Percentiles rank a stretch among this genome's conserved stretches.
phyloP scores from a whole-genome alignment of 2,797 vertebrate genomes.

The Podarcis lilfordi region DNA sequence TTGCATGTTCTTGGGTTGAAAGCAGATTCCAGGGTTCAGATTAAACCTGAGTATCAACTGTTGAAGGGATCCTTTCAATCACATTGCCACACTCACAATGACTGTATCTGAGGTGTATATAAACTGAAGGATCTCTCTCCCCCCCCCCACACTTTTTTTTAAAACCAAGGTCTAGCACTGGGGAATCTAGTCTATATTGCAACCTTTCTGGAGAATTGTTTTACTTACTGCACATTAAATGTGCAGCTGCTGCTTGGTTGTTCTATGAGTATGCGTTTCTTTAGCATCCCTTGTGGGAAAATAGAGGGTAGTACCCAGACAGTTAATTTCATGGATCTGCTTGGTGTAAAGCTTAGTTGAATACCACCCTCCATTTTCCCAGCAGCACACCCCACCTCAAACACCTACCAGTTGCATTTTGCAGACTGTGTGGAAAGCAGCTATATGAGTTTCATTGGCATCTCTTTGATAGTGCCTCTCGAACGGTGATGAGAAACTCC shows the following conservation, averaged over 20 bases:
- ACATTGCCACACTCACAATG: background rate
- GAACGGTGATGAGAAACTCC: background rate
- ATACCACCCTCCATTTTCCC: no score
- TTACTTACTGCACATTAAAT: background rate
- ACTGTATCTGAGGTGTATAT: background rate
- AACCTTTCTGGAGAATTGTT: background rate
- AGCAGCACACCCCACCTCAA: background rate
- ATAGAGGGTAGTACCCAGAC: no score
- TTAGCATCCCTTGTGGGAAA: background rate
- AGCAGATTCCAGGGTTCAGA: background rate
- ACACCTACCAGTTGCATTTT: background rate
- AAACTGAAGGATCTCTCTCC: background rate
- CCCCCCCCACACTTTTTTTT: background rate
- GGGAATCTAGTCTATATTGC: background rate
- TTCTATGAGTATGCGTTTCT: background rate
- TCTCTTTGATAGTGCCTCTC: background rate
- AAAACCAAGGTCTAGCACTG: background rate
- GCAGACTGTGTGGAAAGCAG: background rate
- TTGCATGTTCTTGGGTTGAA: background rate
- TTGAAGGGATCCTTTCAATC: background rate
- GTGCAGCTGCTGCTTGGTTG: background rate
- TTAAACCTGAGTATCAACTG: background rate
- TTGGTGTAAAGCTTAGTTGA: no score
- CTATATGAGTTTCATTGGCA: background rate
- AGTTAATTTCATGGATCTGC: no score